Conservation (phyloP, 1,140 invertebrate species). For the Periplaneta americana region DNA sequence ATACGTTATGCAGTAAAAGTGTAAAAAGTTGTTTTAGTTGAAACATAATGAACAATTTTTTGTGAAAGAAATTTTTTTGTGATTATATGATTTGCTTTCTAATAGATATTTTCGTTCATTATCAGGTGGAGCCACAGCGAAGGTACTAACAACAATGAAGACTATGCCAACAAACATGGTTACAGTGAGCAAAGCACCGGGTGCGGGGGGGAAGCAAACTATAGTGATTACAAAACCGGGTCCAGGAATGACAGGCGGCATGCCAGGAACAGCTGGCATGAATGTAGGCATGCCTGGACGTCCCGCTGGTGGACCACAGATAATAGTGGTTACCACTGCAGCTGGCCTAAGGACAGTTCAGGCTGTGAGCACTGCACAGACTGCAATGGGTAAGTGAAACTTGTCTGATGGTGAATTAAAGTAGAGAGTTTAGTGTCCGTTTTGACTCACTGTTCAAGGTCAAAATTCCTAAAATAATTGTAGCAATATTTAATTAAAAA, state of each 20-base stretch:
- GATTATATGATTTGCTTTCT: too few relatives aligned
- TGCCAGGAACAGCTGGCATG: not conserved
- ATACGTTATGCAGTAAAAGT: too few relatives aligned
- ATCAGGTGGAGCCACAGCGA: conserved; percentile 24
- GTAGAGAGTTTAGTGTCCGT: too few relatives aligned
- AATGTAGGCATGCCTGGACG: conserved; percentile 44
- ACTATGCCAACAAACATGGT: conserved; percentile 61
- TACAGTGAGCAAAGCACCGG: conserved; percentile 57
- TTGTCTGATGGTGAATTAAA: too few relatives aligned
- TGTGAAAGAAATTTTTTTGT: too few relatives aligned
- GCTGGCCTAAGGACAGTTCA: conserved; percentile 56
- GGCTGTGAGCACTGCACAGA: conserved; percentile 52
- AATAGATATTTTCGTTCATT: not conserved
- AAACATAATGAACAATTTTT: too few relatives aligned
- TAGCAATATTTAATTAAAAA: too few relatives aligned
- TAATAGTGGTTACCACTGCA: conserved; percentile 66
- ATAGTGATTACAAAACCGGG: conserved; percentile 59
- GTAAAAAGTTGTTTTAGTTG: too few relatives aligned
- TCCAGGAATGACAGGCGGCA: conserved; percentile 30
- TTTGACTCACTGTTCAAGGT: too few relatives aligned
- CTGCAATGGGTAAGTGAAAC: conserved; percentile 29
- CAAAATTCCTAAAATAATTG: too few relatives aligned
- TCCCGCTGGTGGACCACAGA: conserved; percentile 48
- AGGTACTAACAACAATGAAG: conserved; percentile 56
- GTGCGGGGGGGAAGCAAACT: conserved; percentile 46